Percentiles rank a stretch among this genome's conserved stretches.
These are phyloP conservation scores for Venusia cambrica DNA, from an alignment of 2,888 invertebrate genomes.

Conservation along the genomic window DNA sequence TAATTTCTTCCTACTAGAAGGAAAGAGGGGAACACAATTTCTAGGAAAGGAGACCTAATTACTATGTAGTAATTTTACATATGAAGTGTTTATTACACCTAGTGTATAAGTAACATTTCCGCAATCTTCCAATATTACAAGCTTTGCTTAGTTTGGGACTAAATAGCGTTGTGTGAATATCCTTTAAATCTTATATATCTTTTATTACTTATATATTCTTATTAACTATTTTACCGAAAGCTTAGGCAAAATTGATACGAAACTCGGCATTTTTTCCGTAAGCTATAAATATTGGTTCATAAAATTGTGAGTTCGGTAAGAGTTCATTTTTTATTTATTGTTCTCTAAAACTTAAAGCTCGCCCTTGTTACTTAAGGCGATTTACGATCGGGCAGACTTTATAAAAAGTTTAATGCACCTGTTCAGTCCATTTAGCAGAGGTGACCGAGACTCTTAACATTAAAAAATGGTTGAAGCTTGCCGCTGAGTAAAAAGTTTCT, in stretches of 20 bases:
- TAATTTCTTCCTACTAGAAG: no score
- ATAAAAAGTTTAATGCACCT: slow-evolving; percentile 69
- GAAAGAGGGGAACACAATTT: no score
- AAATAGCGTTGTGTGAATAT: no score
- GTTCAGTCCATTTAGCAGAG: slow-evolving; percentile 63
- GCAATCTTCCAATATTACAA: no score
- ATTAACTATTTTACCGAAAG: no score
- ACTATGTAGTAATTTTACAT: no score
- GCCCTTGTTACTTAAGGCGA: slow-evolving; percentile 69
- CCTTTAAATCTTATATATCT: no score
- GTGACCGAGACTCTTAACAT: slow-evolving; percentile 45
- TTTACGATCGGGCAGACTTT: slow-evolving; percentile 60
- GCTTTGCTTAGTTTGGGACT: no score
- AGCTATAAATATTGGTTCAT: slow-evolving; percentile 34
- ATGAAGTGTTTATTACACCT: no score
- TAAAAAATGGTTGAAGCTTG: slow-evolving; percentile 36
- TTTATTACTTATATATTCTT: no score
- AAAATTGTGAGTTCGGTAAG: slow-evolving; percentile 41
- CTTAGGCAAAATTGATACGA: slow-evolving; percentile 23
- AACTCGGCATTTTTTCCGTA: slow-evolving; percentile 17
- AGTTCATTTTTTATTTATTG: slow-evolving; percentile 57
- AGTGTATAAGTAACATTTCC: no score
- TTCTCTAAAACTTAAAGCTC: slow-evolving; percentile 60
- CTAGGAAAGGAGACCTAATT: no score
- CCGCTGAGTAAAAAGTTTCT: slow-evolving; percentile 30